Percentiles rank a stretch among this genome's conserved stretches.
phyloP scores from a whole-genome alignment of 2,797 vertebrate species.

The Caiman crocodilus region DNA sequence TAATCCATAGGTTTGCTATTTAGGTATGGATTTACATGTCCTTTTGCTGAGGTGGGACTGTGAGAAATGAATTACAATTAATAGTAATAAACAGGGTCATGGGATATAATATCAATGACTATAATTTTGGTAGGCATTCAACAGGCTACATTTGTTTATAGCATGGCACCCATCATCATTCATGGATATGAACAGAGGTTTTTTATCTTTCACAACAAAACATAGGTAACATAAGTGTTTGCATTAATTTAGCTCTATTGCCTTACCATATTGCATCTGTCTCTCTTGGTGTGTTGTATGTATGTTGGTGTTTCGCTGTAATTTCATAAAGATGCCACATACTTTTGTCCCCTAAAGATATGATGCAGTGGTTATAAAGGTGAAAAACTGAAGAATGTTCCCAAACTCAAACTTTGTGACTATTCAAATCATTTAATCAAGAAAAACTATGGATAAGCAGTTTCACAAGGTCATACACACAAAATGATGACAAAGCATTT shows the following conservation, averaged over 20 bases:
- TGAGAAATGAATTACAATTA: conserved; percentile 4
- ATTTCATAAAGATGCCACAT: conserved; percentile 86
- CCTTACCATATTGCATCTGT: conserved; percentile 75
- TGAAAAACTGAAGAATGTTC: neutral
- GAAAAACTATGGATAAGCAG: neutral
- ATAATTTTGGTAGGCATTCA: neutral
- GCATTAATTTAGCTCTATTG: neutral
- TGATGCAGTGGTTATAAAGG: neutral
- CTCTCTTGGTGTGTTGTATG: conserved; percentile 61
- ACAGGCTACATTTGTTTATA: neutral
- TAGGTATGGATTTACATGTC: conserved; percentile 76
- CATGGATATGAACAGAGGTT: neutral
- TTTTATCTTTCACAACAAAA: neutral
- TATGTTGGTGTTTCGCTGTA: conserved; percentile 81
- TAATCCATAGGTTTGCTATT: conserved; percentile 74
- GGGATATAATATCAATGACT: neutral
- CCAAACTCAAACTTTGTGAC: neutral
- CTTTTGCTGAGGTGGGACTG: conserved; percentile 76
- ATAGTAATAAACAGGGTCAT: neutral
- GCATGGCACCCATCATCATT: neutral
- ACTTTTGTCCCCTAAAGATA: conserved; percentile 68
- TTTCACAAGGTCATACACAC: neutral
- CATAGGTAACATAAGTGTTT: neutral
- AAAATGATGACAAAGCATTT: neutral
- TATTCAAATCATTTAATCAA: neutral